Base-by-base conservation (phyloP, 1,140 invertebrate genomes). In the Protaetia brevitarsis region DNA sequence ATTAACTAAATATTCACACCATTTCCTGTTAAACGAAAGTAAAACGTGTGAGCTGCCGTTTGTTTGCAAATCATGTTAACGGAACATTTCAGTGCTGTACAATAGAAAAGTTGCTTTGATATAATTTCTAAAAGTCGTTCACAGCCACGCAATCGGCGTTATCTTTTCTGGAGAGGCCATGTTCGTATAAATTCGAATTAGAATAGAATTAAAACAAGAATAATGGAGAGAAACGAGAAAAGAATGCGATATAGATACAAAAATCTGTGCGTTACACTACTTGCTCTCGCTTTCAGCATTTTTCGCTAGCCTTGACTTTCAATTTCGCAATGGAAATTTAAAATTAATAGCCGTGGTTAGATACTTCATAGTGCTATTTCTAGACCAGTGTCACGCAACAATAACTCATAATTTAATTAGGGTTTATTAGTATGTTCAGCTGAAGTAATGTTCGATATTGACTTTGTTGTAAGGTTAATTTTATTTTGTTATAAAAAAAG, bases 11-110 rank as follows among this genome's bases (percentile, higher is more conserved):
- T 23, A 51, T 51, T 51, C 41, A 51, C 41, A 51, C 41, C 19
- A 23, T 23, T 51, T 51, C 41, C 41, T 23, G 41, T 51, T 51
- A 51, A 51, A 51, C 41, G 41, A 51, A 51, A 51, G 41, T 51
- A 51, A 51, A 51, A 51, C 41, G 41, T 51, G 41, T 10, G 41
- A 51, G 41, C 19, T 10, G 3, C 13, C 3, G 16, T 23, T 51
- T 51, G 41, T 51, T 23, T 51, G 41, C 19, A 51, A 51, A 51
- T 51, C 41, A 19, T 7, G 11, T 10, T 51, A 51, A 51, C 41
- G 41, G 41, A 6, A 10, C 41, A 23, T 10, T n/a, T n/a, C n/a
- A n/a, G 19, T 5, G 19, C 19, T 51, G 21, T 26, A 51, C 41
- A 51, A 51, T 51, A 19, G 41, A 51, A 51, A 51, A 51, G 41